phyloP scores from a whole-genome alignment of 2,888 invertebrate genomes.

The Ochlodes sylvanus region DNA sequence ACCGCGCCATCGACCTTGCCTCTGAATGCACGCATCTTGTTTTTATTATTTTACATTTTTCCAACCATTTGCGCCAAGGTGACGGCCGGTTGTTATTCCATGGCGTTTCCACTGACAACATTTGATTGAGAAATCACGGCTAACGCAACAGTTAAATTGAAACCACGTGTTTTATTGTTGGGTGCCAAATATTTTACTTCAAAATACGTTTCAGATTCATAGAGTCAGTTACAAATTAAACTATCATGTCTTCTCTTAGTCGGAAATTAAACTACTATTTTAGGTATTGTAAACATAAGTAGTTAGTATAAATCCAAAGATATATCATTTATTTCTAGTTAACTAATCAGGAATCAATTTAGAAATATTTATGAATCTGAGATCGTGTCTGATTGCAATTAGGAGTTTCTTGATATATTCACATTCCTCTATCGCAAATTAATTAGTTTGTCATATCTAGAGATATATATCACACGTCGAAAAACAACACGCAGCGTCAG shows the following conservation, averaged over 20 bases:
- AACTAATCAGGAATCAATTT: neutral
- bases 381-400: no score
- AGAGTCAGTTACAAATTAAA: no score
- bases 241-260: no score
- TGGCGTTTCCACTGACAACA: conserved; percentile 27
- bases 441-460: no score
- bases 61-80: conserved; percentile 70
- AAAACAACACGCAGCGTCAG: conserved; percentile 1
- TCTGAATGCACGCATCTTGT: conserved; percentile 74
- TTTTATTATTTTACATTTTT: conserved; percentile 77
- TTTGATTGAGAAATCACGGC: conserved; percentile 1
- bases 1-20: conserved; percentile 80
- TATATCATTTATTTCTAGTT: neutral
- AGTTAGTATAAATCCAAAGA: neutral
- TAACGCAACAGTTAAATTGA: neutral
- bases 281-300: no score
- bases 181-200: neutral
- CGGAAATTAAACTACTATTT: no score
- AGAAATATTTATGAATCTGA: neutral
- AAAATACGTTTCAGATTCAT: neutral
- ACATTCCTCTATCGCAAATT: no score
- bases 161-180: neutral
- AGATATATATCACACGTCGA: no score
- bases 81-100: conserved; percentile 59
- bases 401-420: no score